Evolutionary conservation across 2,113 vertebrate species (phyloP).

Genomic region (Hippocampus comes): DNA sequence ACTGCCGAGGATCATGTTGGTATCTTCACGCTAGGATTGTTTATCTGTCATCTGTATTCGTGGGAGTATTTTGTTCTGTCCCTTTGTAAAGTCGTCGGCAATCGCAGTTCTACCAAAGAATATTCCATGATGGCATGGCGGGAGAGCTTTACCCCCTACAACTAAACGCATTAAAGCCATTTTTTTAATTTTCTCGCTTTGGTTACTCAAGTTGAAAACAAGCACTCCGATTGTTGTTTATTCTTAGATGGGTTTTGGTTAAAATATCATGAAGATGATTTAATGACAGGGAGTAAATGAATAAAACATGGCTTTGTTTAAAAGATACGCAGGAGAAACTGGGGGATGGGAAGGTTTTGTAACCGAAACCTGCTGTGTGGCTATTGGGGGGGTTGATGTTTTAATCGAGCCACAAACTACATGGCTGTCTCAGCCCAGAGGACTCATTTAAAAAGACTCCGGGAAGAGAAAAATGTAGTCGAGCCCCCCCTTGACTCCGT

Average conservation of each 20-base stretch:
- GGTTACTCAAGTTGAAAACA: neutral
- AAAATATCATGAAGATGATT: neutral
- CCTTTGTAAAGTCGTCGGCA: conserved; percentile 60
- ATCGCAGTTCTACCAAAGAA: conserved; percentile 68
- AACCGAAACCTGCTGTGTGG: conserved; percentile 68
- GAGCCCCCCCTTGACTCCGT: conserved; percentile 67
- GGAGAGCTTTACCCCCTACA: conserved; percentile 7
- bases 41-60: conserved; percentile 72
- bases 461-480: conserved; percentile 66
- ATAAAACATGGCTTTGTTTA: conserved; percentile 63
- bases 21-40: conserved; percentile 70
- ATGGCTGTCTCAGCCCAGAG: conserved; percentile 64
- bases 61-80: conserved; percentile 66
- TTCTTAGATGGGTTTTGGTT: conserved; percentile 45
- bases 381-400: conserved; percentile 69
- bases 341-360: conserved; percentile 45
- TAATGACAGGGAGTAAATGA: conserved; percentile 24
- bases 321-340: conserved; percentile 43
- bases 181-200: neutral
- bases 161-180: conserved; percentile 29
- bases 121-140: conserved; percentile 28
- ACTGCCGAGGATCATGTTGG: conserved; percentile 42
- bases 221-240: conserved; percentile 23
- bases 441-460: conserved; percentile 63
- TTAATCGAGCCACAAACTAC: conserved; percentile 72